These are phyloP conservation scores for Sinelater perroti DNA, from an alignment of 2,888 invertebrate genomes.

Conservation along the genomic window DNA sequence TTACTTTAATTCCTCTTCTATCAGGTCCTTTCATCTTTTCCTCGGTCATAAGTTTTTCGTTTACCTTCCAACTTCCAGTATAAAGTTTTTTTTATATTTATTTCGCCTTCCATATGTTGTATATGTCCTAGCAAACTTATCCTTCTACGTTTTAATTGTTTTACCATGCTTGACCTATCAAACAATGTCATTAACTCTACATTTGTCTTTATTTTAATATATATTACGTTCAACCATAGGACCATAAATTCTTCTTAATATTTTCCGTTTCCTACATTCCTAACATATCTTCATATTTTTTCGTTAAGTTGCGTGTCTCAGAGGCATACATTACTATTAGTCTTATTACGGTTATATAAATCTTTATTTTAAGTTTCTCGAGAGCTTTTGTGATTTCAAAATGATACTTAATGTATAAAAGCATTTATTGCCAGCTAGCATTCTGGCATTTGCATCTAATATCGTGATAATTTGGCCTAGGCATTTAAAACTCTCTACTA, in stretches of 20 bases:
- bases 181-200: conserved; percentile 1
- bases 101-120: no score
- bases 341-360: no score
- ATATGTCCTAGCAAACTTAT: conserved; percentile 7
- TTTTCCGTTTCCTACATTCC: not conserved
- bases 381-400: not conserved
- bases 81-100: no score
- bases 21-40: no score
- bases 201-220: conserved; percentile 1
- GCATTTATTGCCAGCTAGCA: no score
- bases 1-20: no score
- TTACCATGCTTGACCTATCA: not conserved
- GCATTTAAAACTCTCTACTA: not conserved
- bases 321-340: conserved; percentile 3
- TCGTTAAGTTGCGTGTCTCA: not conserved
- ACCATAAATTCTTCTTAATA: conserved; percentile 1
- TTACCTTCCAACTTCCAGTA: no score
- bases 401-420: not conserved
- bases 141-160: conserved; percentile 2
- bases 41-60: no score
- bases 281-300: not conserved
- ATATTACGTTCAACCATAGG: not conserved
- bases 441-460: no score
- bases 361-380: no score
- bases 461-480: no score